Evolutionary conservation across 2,113 vertebrate species (phyloP), one percentile per base, ranked within the genome.

Genomic region (Labeo catla): DNA sequence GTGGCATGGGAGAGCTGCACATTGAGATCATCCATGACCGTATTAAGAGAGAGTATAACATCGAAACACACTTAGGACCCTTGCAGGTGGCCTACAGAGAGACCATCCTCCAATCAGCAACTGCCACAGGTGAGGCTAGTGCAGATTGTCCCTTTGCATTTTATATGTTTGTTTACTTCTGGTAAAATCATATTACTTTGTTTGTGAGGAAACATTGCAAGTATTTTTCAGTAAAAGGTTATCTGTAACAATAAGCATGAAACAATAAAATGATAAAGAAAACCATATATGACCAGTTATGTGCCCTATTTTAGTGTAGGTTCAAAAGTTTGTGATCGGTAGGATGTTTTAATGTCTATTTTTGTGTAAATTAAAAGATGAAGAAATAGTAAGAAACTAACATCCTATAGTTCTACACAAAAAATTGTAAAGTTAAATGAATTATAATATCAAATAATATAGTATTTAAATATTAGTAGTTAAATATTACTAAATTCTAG

Each of bases 1-100:
- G 98, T 92, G 98, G 98, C n/a, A 99, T 99, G 98, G 98, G 98
- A 65, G 98, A 99, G 85, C 94, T 99, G 87, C 98, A 99, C 90
- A 99, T 99, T 86, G 98, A 99, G 90, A 97, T 99, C 81, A 93
- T 99, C 91, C 98, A 99, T 28, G 98, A 99, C 81, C 95, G 98
- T 84, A 99, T 99, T 92, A 96, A 94, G 90, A 95, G 97, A 88
- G 98, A 99, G 88, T 97, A 98, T 78, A 95, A 96, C 90, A 93
- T 99, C 8, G 96, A 99, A 91, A 97, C 97, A 36, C 95, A 97
- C 0, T 92, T 99, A 0, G 98, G 98, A 74, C 97, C 98, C 1
- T 96, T 99, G 61, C 98, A 98, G 88, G 94, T 99, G 91, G 96
- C 98, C 1, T 99, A 99, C 91, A 94, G 97, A 89, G 98, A 99